Percentiles rank a stretch among this genome's conserved stretches.
Evolutionary conservation across 2,797 vertebrate genomes (phyloP).

Genomic region (Oophaga sylvatica): DNA sequence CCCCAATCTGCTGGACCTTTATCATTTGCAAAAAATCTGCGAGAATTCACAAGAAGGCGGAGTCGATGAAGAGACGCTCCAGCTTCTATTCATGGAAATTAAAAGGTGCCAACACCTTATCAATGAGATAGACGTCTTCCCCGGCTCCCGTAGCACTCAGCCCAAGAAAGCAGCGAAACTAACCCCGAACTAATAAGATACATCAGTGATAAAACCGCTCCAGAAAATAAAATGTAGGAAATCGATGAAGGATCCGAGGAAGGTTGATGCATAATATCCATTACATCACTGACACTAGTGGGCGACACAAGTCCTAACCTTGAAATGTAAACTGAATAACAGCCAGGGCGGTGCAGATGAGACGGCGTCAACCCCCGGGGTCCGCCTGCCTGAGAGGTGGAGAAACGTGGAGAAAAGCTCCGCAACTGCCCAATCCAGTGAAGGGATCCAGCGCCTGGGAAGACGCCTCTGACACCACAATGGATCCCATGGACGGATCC

Average conservation of each 20-base stretch:
- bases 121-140: constrained; percentile 51
- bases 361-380: constrained; percentile 1
- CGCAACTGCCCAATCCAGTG: background rate
- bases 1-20: too few relatives aligned
- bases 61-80: constrained; percentile 52
- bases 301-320: constrained; percentile 36
- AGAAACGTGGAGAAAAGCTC: background rate
- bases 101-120: constrained; percentile 55
- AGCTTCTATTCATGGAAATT: constrained; percentile 60
- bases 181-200: constrained; percentile 58
- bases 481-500: too few relatives aligned
- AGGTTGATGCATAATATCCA: background rate
- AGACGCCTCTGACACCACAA: background rate
- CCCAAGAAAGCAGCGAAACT: constrained; percentile 26
- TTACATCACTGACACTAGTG: constrained; percentile 34
- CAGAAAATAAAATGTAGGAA: constrained; percentile 34
- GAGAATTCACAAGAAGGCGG: constrained; percentile 21
- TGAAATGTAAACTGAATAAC: constrained; percentile 29
- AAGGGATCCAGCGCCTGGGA: background rate
- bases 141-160: constrained; percentile 35
- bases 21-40: constrained; percentile 53
- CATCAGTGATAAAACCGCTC: constrained; percentile 45
- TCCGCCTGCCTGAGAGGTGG: background rate
- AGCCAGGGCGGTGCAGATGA: background rate
- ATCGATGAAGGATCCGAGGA: constrained; percentile 25